Conservation (phyloP, 2,113 vertebrate species). For the Pseudorasbora parva region DNA sequence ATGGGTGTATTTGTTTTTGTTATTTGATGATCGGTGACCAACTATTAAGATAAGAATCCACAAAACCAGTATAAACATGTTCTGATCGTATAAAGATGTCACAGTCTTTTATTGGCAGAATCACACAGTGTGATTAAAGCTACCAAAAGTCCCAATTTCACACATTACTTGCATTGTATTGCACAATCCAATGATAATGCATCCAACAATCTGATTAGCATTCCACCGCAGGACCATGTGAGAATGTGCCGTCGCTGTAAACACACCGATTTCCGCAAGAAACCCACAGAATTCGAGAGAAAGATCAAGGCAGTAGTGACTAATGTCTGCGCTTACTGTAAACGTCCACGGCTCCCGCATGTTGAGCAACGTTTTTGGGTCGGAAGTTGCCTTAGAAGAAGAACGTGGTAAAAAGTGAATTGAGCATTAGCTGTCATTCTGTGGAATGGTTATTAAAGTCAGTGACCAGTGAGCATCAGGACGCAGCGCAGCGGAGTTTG, state of each 20-base stretch:
- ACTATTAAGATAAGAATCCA: not conserved
- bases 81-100: not conserved
- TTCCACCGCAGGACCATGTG: too few species aligned
- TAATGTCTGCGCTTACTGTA: constrained; percentile 2
- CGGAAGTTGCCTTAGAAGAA: not conserved
- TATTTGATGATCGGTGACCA: not conserved
- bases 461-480: not conserved
- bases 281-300: constrained; percentile 31
- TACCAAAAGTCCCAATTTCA: not conserved
- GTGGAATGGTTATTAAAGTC: not conserved
- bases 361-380: constrained; percentile 1
- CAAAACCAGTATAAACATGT: not conserved
- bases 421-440: not conserved
- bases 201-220: not conserved
- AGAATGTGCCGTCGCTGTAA: not conserved
- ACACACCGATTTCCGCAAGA: not conserved
- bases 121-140: not conserved
- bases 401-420: not conserved
- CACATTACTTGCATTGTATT: not conserved
- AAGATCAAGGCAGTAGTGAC: constrained; percentile 47
- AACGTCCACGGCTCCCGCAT: not conserved
- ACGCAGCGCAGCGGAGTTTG: too few species aligned
- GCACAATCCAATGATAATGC: not conserved
- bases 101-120: not conserved
- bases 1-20: not conserved